Evolutionary conservation across 2,113 vertebrate genomes (phyloP).

Genomic region (Diglossa brunneiventris): DNA sequence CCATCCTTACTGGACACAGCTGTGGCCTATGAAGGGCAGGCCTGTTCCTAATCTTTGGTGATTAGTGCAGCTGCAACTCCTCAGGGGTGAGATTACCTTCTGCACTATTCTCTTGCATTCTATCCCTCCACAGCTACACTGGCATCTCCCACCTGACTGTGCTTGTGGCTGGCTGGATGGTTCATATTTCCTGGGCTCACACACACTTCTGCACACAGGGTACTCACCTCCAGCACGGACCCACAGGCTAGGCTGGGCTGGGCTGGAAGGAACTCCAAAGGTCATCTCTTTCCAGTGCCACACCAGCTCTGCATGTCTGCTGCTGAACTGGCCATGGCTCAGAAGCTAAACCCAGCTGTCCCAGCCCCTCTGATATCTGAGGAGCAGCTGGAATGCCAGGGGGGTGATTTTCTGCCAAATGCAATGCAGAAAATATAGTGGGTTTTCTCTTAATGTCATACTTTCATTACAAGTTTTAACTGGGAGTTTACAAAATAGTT

Average conservation of each 20-base stretch:
- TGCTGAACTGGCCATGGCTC: fast-evolving
- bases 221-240: not conserved
- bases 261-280: not conserved
- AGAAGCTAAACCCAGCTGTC: not conserved
- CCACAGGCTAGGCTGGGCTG: not conserved
- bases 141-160: not conserved
- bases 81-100: no score
- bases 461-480: not conserved
- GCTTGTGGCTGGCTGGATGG: not conserved
- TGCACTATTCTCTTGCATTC: no score
- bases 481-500: not conserved
- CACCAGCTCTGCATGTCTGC: not conserved
- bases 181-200: not conserved
- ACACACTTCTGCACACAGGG: not conserved
- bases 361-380: not conserved
- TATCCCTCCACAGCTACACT: no score
- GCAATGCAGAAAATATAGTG: not conserved
- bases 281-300: not conserved
- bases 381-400: not conserved
- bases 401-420: not conserved
- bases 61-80: no score
- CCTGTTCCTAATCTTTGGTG: no score
- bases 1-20: no score
- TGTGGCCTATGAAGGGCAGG: no score
- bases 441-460: fast-evolving